Base-by-base conservation (phyloP, 2,888 invertebrate genomes). In the Elysia crispata region DNA sequence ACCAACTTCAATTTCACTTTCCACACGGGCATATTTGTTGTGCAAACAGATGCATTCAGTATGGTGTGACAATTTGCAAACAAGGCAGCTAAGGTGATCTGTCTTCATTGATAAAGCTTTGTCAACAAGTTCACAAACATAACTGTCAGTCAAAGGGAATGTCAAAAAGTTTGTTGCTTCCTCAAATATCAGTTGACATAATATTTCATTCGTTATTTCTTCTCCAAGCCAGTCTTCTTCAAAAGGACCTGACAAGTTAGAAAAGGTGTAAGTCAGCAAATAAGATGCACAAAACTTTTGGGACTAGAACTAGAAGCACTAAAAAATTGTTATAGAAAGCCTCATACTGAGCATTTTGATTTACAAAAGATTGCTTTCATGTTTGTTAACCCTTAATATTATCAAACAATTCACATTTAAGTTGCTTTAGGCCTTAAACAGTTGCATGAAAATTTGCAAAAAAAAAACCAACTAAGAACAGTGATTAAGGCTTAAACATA, bases 221-320 rank as follows among this genome's bases (percentile, higher is more conserved):
- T 80, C 79, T 18, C 80, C 80, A 15, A 80, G 33, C 1, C 75
- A 76, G 25, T 80, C 80, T 49, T 80, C 80, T 31, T 80, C 80
- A 67, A 72, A 33, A 20, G 76, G 72, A 72, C 80, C 80, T 80
- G 80, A 80, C 70, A 57, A 73, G 41, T 73, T 64, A 57, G 28
- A 70, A 74, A 33, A 70, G 41, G 41, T 11, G 11, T 11, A 41
- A 11, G 41, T 41, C 41, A 41, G 11, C 41, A 41, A 41, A 41
- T 6, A 41, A 11, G 11, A 41, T 41, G 41, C 5, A 41, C 41
- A 41, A 41, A 41, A 41, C 11, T 41, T 41, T 11, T 41, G 5
- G 11, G 41, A 41, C 41, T 41, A 11, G 41, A 3, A 6, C 3
- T 41, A 41, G 41, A 41, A 41, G 41, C 41, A 41, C 11, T 41